phyloP scores from a whole-genome alignment of 1,140 invertebrate species.

The Mizuhopecten yessoensis region DNA sequence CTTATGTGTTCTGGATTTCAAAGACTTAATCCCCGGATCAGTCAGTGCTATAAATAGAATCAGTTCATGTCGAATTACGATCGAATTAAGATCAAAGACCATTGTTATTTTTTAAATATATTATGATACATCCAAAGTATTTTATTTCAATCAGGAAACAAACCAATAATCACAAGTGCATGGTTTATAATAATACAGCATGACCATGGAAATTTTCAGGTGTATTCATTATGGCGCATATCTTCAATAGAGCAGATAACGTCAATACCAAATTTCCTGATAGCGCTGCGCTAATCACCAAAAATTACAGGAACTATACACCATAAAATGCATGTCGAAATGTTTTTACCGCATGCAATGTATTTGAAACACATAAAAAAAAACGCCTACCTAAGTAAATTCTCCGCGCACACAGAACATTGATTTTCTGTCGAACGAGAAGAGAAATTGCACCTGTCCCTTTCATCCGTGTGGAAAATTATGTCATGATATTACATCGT shows the following conservation, averaged over 20 bases:
- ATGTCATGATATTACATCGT: conserved; percentile 23
- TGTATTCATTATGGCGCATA: neutral
- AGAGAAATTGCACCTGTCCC: conserved; percentile 19
- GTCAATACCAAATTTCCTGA: neutral
- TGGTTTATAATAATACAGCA: too few relatives aligned
- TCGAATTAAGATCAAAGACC: too few relatives aligned
- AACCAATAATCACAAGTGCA: too few relatives aligned
- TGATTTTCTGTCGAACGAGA: neutral
- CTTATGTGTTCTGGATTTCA: too few relatives aligned
- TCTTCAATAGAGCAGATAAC: neutral
- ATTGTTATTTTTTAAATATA: too few relatives aligned
- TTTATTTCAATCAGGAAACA: too few relatives aligned
- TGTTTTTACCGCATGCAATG: neutral
- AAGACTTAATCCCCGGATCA: too few relatives aligned
- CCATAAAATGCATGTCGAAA: neutral
- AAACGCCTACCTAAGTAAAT: conserved; percentile 24
- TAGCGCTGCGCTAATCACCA: neutral
- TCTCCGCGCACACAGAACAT: neutral
- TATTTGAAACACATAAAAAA: neutral
- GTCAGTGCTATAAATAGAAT: too few relatives aligned
- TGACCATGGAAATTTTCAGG: too few relatives aligned
- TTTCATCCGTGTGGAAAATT: conserved; percentile 26
- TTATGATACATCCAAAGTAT: too few relatives aligned
- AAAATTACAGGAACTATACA: neutral
- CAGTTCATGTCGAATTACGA: too few relatives aligned